Base-by-base conservation (phyloP, 1,140 invertebrate species). In the Leptonema lineaticorne region DNA sequence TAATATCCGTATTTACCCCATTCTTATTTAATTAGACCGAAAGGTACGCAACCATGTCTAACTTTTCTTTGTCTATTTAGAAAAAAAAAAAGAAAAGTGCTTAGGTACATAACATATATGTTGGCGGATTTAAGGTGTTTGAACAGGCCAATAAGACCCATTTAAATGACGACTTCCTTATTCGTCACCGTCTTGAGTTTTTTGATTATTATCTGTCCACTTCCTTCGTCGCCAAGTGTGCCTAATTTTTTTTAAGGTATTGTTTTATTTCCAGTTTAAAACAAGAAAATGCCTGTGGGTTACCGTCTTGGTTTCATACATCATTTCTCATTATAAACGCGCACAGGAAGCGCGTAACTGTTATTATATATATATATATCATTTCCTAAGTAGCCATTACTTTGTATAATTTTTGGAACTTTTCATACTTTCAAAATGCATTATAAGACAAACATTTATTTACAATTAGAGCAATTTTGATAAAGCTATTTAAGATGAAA, bases 71-170 rank as follows among this genome's bases (percentile, higher is more conserved):
- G n/a, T n/a, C n/a, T n/a, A n/a, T 41, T 2, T 41, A 41, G 37
- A 41, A 41, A 16, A 33, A 33, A 33, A 33, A 33, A 33, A 33
- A 33, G 11, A 11, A 33, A 33, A 33, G 30, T n/a, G 30, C 5
- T 6, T 6, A 11, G 30, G 30, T 33, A 33, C 30, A 33, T 33
- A 33, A 3, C 16, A 2, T 2, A 16, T 41, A 26, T 28, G 28
- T 50, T 46, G 53, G 62, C 68, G 70, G 70, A 71, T 69, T 71
- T 57, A 69, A 64, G 70, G 70, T 71, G 29, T 14, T 48, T 69
- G 70, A 69, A 28, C 70, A 71, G 41, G 30, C 65, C 59, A 58
- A 67, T 53, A 45, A 27, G 57, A 28, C 30, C 60, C 60, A 11
- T 14, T 28, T 45, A 70, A 67, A 67, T 56, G 41, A 14, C 18